Conservation (phyloP, 2,797 vertebrate species). For the Enteromius anoplus region DNA sequence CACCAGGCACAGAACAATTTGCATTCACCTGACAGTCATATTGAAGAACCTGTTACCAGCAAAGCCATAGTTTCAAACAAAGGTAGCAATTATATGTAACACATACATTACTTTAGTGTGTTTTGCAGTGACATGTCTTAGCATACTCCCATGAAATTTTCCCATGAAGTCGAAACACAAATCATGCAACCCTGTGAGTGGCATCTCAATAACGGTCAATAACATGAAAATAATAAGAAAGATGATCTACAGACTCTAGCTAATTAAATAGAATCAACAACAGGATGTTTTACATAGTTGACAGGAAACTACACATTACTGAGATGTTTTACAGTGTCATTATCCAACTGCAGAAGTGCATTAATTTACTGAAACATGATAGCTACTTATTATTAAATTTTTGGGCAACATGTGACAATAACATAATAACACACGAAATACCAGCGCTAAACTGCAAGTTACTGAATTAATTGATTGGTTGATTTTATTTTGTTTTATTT, state of each 20-base stretch:
- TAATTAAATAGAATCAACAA: constrained; percentile 2
- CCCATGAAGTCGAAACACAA: constrained; percentile 41
- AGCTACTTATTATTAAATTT: too few species aligned
- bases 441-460: background rate
- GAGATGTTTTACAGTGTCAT: background rate
- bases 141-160: constrained; percentile 41
- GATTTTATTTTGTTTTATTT: background rate
- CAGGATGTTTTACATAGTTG: constrained; percentile 12
- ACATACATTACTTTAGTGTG: constrained; percentile 7
- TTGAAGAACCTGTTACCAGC: constrained; percentile 39
- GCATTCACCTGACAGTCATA: constrained; percentile 4
- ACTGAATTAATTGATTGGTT: background rate
- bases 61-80: constrained; percentile 8
- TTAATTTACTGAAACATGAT: background rate
- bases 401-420: too few species aligned
- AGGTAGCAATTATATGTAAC: constrained; percentile 37
- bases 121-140: constrained; percentile 44
- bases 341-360: background rate
- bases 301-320: background rate
- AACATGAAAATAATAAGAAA: background rate
- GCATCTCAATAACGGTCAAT: constrained; percentile 31
- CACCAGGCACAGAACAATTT: background rate
- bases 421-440: background rate
- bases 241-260: background rate
- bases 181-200: constrained; percentile 36